phyloP scores from a whole-genome alignment of 1,140 invertebrate genomes.

The Diploscapter pachys region DNA sequence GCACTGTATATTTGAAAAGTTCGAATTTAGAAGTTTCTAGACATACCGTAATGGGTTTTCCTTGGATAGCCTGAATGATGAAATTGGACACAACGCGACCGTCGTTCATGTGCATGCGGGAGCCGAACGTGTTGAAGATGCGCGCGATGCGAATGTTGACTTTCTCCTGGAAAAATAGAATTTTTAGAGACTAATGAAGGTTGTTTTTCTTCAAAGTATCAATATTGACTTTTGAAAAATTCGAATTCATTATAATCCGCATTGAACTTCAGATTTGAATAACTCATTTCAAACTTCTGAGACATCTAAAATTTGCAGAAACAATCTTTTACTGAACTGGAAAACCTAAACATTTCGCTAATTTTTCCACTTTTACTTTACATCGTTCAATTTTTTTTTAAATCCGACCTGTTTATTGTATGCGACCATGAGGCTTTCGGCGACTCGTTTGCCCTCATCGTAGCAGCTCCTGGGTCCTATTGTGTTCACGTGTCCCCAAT shows the following conservation, averaged over 20 bases:
- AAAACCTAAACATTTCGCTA: too few relatives aligned
- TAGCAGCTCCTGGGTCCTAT: slow-evolving; percentile 93
- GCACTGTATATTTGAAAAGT: slow-evolving; percentile 14
- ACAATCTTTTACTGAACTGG: too few relatives aligned
- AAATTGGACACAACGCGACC: slow-evolving; percentile 98
- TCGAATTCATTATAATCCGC: too few relatives aligned
- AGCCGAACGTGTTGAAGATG: slow-evolving; percentile 99
- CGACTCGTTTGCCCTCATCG: slow-evolving; percentile 95
- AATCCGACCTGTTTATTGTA: slow-evolving; percentile 78
- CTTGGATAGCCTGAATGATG: slow-evolving; percentile 89
- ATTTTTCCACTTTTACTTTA: too few relatives aligned
- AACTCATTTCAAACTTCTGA: too few relatives aligned
- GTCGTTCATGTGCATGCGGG: slow-evolving; percentile 98
- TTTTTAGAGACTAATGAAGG: not conserved
- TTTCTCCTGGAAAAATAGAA: slow-evolving; percentile 68
- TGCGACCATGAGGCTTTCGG: slow-evolving; percentile 92
- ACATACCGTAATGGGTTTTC: slow-evolving; percentile 84
- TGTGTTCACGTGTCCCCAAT: slow-evolving; percentile 99
- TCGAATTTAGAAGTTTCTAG: slow-evolving; percentile 9
- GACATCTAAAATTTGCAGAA: too few relatives aligned
- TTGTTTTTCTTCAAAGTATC: too few relatives aligned
- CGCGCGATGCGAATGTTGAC: slow-evolving; percentile 89
- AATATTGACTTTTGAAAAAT: too few relatives aligned
- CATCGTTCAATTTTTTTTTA: not conserved
- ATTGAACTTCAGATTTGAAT: too few relatives aligned